Evolutionary conservation across 2,113 vertebrate species (phyloP), one percentile per base, ranked within the genome.

Genomic region (Uria aalge): DNA sequence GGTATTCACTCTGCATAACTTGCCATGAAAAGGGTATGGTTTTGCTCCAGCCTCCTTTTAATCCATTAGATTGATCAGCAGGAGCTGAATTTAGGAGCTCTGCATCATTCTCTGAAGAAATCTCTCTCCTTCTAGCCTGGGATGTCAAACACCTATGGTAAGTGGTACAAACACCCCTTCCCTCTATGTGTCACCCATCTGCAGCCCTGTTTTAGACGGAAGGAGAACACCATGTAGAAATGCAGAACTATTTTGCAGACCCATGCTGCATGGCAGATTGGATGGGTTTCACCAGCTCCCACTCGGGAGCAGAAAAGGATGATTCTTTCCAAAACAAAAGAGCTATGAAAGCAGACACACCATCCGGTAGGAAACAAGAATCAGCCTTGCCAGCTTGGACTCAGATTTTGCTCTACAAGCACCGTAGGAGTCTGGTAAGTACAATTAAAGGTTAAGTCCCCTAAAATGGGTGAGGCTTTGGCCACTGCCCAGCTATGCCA

Each of bases 341-440:
- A 80, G 45, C 50, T 55, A 24, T 18, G 59, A 72, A 66, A 74
- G 56, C 56, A 59, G 78, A 64, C 15, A 22, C 48, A 34, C 3
- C 38, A 73, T 5, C n/a, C 0, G 0, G 14, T 2, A 67, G 48
- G 62, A 67, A 73, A 83, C 0, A 0, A 26, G 62, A n/a, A 62
- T 6, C n/a, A 69, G 40, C 63, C 50, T 29, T 19, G 22, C 69
- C 50, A n/a, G 74, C 17, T 11, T 22, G 40, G 74, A 26, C 12
- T 5, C 48, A 75, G 47, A 7, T 4, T 36, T 34, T n/a, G 43
- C 80, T n/a, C 76, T 19, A 34, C 47, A 32, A 63, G 38, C 3
- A 56, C 13, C 1, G 0, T 3, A 30, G 68, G 55, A 50, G 3
- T 41, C 72, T 73, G 41, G 56, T 30, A 43, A 40, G 34, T n/a